phyloP scores from a whole-genome alignment of 2,113 vertebrate species.

The Heloderma charlesbogerti region DNA sequence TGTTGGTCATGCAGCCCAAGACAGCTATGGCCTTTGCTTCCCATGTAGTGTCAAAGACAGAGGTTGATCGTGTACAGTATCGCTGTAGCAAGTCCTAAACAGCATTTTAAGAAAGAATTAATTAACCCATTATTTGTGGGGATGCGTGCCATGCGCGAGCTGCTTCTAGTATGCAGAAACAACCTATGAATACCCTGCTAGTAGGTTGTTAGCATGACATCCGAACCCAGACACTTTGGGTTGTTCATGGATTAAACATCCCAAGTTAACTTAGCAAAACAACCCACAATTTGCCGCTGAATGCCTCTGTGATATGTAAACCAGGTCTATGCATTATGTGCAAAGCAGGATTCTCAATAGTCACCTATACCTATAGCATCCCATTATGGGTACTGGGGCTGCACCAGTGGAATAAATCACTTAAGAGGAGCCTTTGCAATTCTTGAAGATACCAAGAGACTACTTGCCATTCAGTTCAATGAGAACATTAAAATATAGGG shows the following conservation, averaged over 20 bases:
- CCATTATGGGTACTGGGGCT: not conserved
- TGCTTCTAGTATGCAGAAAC: too few species aligned
- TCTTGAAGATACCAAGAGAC: too few species aligned
- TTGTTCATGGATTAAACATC: too few species aligned
- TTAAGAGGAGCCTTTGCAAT: not conserved
- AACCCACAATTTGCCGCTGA: too few species aligned
- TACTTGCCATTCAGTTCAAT: not conserved
- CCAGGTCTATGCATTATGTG: too few species aligned
- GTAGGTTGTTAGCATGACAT: too few species aligned
- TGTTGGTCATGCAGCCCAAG: conserved; percentile 87
- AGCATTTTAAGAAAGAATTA: not conserved
- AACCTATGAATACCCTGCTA: too few species aligned
- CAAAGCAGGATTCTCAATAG: not conserved
- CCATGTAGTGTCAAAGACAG: conserved; percentile 93
- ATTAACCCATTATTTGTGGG: too few species aligned
- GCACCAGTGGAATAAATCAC: not conserved
- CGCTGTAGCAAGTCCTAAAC: conserved; percentile 91
- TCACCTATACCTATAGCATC: not conserved
- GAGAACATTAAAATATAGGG: not conserved
- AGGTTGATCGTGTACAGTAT: conserved; percentile 86
- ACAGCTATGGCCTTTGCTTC: conserved; percentile 95
- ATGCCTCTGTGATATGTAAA: too few species aligned
- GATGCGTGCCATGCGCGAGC: too few species aligned
- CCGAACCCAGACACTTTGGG: too few species aligned
- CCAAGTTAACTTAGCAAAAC: too few species aligned